Base-by-base conservation (phyloP, 2,888 invertebrate genomes). In the Drymonia ruficornis region DNA sequence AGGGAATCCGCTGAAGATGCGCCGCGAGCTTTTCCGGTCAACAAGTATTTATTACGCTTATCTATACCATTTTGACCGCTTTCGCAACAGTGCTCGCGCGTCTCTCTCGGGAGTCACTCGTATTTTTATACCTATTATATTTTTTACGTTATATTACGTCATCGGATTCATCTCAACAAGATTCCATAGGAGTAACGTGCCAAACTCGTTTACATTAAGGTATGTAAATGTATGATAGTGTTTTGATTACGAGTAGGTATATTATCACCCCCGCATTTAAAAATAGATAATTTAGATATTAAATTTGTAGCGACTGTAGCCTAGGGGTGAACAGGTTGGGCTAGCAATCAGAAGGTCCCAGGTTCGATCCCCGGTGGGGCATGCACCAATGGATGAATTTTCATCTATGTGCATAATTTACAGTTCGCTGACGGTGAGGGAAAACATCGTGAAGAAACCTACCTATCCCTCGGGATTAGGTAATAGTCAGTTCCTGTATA, bases 1-100 rank as follows among this genome's bases (percentile, higher is more conserved):
- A 50, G 56, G 69, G 60, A 58, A 62, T 52, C n/a, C 23, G 18
- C 53, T 54, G 56, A 68, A 68, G 71, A 68, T 62, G 71, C 53
- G 54, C 44, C 12, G 7, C 48, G 42, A 56, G 47, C 48, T 54
- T 64, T 69, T 61, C 63, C 59, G 66, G 61, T 61, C 57, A 59
- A 57, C 55, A 59, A 49, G 44, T 40, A 45, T 63, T 61, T 45
- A 63, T 59, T 57, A 52, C 50, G 59, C 49, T 61, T 67, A 74
- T 65, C 66, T 73, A 71, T 67, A 70, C 68, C 67, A 72, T 71
- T 77, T 70, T 63, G 68, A 63, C 65, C 71, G 68, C 74, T 81
- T 79, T 79, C 78, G 76, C 78, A 77, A 81, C 86, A 88, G 86
- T 86, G 52, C 67, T 71, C 74, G 73, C 65, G 71, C 72, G 81